These are phyloP conservation scores for Myotis vivesi DNA, from an alignment of 2,797 vertebrate genomes.

Conservation along the genomic window DNA sequence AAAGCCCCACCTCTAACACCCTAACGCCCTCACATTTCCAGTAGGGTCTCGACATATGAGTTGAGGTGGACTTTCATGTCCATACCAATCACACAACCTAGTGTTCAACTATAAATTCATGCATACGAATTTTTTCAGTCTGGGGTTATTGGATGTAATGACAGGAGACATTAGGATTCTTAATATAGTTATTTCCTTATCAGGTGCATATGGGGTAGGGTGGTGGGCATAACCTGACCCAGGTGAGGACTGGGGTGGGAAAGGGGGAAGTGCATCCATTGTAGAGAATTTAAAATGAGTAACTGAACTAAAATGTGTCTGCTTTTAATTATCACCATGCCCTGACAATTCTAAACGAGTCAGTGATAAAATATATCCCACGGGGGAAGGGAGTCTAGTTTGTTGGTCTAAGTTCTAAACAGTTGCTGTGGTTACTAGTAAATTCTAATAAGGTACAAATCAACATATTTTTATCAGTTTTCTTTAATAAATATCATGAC, in stretches of 20 bases:
- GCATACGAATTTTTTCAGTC: not conserved
- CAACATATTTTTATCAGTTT: not conserved
- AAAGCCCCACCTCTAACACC: not conserved
- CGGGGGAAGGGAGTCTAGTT: fast-evolving
- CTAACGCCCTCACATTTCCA: not conserved
- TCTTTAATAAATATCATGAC: not conserved
- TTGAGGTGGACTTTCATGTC: too few relatives aligned
- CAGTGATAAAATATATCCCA: not conserved
- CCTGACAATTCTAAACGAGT: not conserved
- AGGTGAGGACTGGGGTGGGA: fast-evolving
- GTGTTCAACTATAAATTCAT: not conserved
- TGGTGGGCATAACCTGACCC: fast-evolving
- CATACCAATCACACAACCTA: not conserved
- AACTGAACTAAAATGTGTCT: not conserved
- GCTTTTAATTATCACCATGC: not conserved
- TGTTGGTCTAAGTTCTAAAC: not conserved
- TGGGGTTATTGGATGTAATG: not conserved
- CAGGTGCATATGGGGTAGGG: fast-evolving
- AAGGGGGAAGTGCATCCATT: fast-evolving
- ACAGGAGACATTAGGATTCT: not conserved
- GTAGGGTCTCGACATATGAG: not conserved
- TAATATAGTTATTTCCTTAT: too few relatives aligned
- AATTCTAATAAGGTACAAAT: not conserved
- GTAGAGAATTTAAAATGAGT: not conserved
- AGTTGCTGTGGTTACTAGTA: not conserved